A percentile compares a stretch with the other conserved stretches of the same genome.
Evolutionary conservation across 2,113 vertebrate genomes (phyloP).

Genomic region (Nasalis larvatus): DNA sequence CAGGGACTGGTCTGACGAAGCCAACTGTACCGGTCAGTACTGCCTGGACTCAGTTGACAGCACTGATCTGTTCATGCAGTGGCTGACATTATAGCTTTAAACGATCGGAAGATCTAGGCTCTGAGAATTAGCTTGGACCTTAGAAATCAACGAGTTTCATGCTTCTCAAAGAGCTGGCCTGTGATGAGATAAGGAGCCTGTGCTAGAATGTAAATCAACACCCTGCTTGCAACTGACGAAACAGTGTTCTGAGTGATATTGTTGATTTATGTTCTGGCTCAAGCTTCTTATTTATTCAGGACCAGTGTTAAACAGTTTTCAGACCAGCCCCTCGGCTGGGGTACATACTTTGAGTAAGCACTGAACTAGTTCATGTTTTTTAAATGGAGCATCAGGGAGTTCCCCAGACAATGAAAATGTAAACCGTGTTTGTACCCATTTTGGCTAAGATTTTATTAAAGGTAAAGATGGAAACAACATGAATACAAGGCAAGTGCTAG

Average conservation of each 20-base stretch:
- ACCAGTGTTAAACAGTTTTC: background rate
- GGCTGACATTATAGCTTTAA: fast-evolving
- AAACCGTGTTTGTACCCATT: background rate
- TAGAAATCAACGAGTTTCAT: too few relatives aligned
- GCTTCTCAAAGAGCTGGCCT: background rate
- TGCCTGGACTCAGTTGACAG: fast-evolving
- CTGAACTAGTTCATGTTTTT: background rate
- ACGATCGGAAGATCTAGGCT: fast-evolving
- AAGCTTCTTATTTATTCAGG: background rate
- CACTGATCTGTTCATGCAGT: fast-evolving
- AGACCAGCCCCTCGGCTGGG: background rate
- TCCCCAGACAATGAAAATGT: background rate
- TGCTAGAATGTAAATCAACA: background rate
- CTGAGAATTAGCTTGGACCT: background rate
- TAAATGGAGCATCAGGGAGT: background rate
- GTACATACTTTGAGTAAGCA: background rate
- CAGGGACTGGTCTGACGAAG: constrained; percentile 98
- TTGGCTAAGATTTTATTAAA: background rate
- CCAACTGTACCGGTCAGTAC: constrained; percentile 94
- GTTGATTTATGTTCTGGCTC: background rate
- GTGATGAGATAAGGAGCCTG: background rate
- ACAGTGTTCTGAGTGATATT: background rate
- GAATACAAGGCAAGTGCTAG: background rate
- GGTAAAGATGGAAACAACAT: background rate
- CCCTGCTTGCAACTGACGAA: background rate